Percentiles rank a stretch among this genome's conserved stretches.
phyloP scores from a whole-genome alignment of 1,140 invertebrate genomes.

The Drosophila sechellia region DNA sequence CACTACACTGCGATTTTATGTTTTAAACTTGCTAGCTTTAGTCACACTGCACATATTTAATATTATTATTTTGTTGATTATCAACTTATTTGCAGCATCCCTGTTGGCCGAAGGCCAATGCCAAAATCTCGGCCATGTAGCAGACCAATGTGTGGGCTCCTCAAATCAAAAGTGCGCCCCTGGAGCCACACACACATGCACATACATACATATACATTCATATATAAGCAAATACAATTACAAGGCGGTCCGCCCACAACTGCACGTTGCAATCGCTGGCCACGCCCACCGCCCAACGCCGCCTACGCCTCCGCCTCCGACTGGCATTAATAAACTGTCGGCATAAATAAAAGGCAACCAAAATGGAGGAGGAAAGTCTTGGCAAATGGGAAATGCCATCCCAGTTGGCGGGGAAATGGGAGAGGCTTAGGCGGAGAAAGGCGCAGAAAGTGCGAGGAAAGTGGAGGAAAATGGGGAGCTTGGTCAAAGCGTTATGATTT shows the following conservation, averaged over 20 bases:
- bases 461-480: too few relatives aligned
- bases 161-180: constrained; percentile 63
- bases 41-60: too few relatives aligned
- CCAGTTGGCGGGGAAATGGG: constrained; percentile 3
- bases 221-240: constrained; percentile 73
- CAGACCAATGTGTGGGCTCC: constrained; percentile 16
- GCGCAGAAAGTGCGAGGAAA: not conserved
- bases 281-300: constrained; percentile 15
- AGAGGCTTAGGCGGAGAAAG: constrained; percentile 23
- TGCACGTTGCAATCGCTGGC: constrained; percentile 1
- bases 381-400: constrained; percentile 43
- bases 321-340: constrained; percentile 80
- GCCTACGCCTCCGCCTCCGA: constrained; percentile 18
- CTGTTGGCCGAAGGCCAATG: not conserved
- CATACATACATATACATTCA: constrained; percentile 29
- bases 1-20: not conserved
- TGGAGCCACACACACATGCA: constrained; percentile 26
- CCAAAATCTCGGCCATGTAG: constrained; percentile 23
- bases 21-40: too few relatives aligned
- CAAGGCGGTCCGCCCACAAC: constrained; percentile 32
- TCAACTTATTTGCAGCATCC: not conserved
- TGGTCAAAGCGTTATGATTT: constrained; percentile 71
- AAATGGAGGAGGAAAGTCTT: constrained; percentile 31
- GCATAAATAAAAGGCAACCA: constrained; percentile 78
- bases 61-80: not conserved